Evolutionary conservation across 2,113 vertebrate genomes (phyloP).

Genomic region (Microcebus jonahi): DNA sequence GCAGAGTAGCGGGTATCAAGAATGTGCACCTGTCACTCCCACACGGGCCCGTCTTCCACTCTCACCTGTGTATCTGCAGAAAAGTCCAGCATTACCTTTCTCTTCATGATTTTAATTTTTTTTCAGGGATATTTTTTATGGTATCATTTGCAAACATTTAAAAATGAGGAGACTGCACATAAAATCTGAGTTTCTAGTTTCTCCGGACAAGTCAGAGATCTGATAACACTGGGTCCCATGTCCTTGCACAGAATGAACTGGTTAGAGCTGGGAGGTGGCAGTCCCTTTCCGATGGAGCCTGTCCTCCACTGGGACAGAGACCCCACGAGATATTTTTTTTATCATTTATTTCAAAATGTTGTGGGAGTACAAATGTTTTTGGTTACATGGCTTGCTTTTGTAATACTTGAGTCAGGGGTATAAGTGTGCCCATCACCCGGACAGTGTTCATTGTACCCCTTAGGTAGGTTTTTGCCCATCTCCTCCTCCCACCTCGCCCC

Average conservation of each 20-base stretch:
- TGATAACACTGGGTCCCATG: neutral
- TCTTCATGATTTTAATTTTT: neutral
- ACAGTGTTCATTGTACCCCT: no score
- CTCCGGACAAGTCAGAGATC: neutral
- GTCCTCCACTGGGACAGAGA: neutral
- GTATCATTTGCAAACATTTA: neutral
- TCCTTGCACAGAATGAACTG: neutral
- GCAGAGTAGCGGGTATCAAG: neutral
- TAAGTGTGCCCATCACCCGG: no score
- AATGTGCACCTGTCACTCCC: neutral
- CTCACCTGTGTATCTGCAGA: neutral
- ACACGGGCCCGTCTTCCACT: neutral
- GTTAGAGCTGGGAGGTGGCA: neutral
- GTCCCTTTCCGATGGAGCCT: fast-evolving
- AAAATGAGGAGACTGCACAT: neutral
- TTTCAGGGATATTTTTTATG: neutral
- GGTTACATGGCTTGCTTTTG: no score
- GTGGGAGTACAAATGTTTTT: no score
- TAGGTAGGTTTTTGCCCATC: no score
- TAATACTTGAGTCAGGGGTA: no score
- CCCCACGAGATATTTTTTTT: no score
- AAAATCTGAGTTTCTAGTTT: neutral
- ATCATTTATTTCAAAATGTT: no score
- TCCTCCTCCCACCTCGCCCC: no score
- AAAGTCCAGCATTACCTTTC: neutral